Conservation (phyloP, 2,888 invertebrate genomes). For the Drepana falcataria region DNA sequence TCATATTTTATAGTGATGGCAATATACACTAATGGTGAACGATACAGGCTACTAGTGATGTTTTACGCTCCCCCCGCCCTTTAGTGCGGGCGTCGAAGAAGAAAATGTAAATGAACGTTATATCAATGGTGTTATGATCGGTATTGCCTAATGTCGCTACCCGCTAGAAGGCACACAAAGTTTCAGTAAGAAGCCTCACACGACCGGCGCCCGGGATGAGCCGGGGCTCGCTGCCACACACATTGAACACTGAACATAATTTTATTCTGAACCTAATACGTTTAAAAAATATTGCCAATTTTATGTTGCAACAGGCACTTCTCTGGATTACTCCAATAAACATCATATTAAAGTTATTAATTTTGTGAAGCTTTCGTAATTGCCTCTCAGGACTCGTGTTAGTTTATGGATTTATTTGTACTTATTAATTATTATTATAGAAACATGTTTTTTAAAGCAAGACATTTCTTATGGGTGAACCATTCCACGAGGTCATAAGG, state of each 20-base stretch:
- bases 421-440: constrained; percentile 60
- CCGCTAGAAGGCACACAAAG: constrained; percentile 79
- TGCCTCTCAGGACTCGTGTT: constrained; percentile 64
- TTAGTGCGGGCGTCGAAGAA: constrained; percentile 38
- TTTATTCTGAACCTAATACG: constrained; percentile 61
- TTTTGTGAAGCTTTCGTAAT: constrained; percentile 68
- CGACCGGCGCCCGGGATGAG: constrained; percentile 37
- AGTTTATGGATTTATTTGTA: constrained; percentile 57
- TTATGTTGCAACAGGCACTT: constrained; percentile 78
- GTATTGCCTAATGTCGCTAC: constrained; percentile 74
- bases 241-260: constrained; percentile 62
- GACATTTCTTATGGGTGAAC: constrained; percentile 54
- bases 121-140: constrained; percentile 58
- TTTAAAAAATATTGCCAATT: constrained; percentile 77
- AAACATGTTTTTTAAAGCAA: constrained; percentile 45
- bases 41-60: constrained; percentile 38
- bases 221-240: constrained; percentile 26
- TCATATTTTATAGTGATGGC: constrained; percentile 41
- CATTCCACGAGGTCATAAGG: constrained; percentile 21
- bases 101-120: constrained; percentile 43
- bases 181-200: constrained; percentile 77
- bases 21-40: constrained; percentile 51
- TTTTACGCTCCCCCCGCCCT: constrained; percentile 35
- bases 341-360: constrained; percentile 70
- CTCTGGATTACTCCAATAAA: constrained; percentile 78